Evolutionary conservation across 2,888 invertebrate species (phyloP), one percentile per base, ranked within the genome.

Genomic region (Cinara cedri): DNA sequence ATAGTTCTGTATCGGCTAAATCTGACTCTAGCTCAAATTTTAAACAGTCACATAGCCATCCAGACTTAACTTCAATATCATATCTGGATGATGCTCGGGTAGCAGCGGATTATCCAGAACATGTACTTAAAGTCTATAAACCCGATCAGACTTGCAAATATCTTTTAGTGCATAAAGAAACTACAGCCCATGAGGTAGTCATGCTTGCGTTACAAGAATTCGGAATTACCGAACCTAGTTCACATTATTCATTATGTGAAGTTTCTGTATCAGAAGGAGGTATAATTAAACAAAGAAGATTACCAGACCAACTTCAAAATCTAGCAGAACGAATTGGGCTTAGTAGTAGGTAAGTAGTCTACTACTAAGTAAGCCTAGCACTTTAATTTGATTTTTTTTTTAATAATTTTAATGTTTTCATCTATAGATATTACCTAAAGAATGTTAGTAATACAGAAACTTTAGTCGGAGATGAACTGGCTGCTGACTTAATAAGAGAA

Each of bases 61-160:
- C 95, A 13, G 95, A 96, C 86, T 88, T 96, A 82, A 93, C 92
- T 86, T 84, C 83, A 74, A 84, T 85, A 84, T 93, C 93, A 85
- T 94, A 93, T 86, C 94, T 94, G 85, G 94, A 94, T 84, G 94
- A 94, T 85, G 93, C 93, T 84, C 60, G 70, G 11, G 78, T 57
- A 51, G 87, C 90, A 71, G 90, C 92, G 74, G 95, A 96, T 86
- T 95, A 93, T 86, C 97, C 98, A 3, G 98, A 98, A 86, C 97
- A 98, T 87, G 98, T 98, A 49, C 89, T 99, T 66, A 98, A 98
- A 88, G 94, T 95, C 74, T 98, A 92, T 87, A 94, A 93, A 88
- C 92, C 96, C 44, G 98, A 99, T 87, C 98, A 98, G 88, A 95
- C 96, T 57, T 98, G 95, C 89, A 98, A 98, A 88, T 98, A 97